Conservation (phyloP, 2,888 invertebrate species). For the Drosophila falleni region DNA sequence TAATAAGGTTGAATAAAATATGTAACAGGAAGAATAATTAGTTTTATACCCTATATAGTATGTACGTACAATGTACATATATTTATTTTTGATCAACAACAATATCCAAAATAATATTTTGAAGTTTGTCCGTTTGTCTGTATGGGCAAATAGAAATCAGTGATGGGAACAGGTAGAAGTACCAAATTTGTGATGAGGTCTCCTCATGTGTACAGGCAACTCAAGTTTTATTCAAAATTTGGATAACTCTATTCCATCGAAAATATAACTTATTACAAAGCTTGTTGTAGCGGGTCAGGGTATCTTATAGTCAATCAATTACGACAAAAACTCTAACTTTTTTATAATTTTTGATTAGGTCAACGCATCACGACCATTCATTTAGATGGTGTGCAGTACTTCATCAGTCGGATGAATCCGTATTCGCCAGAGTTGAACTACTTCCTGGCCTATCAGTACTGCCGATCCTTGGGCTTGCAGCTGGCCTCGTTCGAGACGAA, state of each 20-base stretch:
- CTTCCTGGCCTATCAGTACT: slow-evolving; percentile 94
- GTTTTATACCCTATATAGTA: neutral
- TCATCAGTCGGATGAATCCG: slow-evolving; percentile 94
- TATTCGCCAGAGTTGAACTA: slow-evolving; percentile 94
- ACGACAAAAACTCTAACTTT: neutral
- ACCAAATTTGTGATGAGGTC: too few species aligned
- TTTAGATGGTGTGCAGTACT: slow-evolving; percentile 93
- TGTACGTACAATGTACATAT: neutral
- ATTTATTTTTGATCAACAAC: neutral
- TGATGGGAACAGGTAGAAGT: too few species aligned
- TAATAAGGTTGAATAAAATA: neutral
- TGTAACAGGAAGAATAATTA: neutral
- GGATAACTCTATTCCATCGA: too few species aligned
- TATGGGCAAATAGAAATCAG: neutral
- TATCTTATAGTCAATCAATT: neutral
- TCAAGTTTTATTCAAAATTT: too few species aligned
- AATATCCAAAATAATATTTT: neutral
- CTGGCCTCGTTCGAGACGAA: slow-evolving; percentile 94
- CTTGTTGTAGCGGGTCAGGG: too few species aligned
- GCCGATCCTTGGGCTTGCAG: slow-evolving; percentile 93
- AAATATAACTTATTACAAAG: too few species aligned
- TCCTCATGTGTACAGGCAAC: too few species aligned
- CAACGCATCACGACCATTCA: slow-evolving; percentile 95
- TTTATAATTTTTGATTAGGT: slow-evolving; percentile 85
- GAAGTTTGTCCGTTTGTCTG: neutral